These are phyloP conservation scores for Macropus fuliginosus DNA, from an alignment of 2,797 vertebrate species.

Conservation along the genomic window DNA sequence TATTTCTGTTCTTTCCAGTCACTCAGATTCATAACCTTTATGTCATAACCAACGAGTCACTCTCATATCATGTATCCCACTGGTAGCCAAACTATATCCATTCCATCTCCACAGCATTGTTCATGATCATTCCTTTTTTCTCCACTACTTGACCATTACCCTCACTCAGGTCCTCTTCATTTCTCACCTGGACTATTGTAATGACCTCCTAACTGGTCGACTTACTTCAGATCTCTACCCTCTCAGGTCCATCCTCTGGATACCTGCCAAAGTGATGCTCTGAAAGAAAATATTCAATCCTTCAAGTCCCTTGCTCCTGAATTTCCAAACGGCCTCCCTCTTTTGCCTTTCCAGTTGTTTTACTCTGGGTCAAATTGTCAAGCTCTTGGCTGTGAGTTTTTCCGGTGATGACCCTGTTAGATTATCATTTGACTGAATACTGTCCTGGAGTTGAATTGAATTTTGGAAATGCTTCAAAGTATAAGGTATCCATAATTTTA, in stretches of 20 bases:
- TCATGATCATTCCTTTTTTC: background rate
- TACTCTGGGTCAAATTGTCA: constrained; percentile 12
- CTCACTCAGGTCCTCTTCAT: background rate
- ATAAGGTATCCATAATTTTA: constrained; percentile 34
- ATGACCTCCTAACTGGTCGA: background rate
- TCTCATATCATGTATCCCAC: background rate
- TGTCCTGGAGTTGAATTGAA: constrained; percentile 12
- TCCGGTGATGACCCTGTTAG: constrained; percentile 18
- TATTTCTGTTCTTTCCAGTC: background rate
- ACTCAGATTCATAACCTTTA: background rate
- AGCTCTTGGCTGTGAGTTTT: background rate
- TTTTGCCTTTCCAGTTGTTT: constrained; percentile 11
- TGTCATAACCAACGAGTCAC: background rate
- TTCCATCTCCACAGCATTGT: background rate
- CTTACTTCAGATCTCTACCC: background rate
- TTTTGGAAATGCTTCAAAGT: constrained; percentile 41
- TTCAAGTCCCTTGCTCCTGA: background rate
- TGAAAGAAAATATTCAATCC: background rate
- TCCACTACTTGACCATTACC: background rate
- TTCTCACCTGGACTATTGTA: background rate
- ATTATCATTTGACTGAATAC: background rate
- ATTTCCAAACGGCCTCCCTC: background rate
- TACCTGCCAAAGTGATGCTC: background rate
- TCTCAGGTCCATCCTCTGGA: background rate
- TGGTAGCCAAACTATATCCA: background rate